Evolutionary conservation across 2,888 invertebrate species (phyloP).

Genomic region (Enchytraeus crypticus): DNA sequence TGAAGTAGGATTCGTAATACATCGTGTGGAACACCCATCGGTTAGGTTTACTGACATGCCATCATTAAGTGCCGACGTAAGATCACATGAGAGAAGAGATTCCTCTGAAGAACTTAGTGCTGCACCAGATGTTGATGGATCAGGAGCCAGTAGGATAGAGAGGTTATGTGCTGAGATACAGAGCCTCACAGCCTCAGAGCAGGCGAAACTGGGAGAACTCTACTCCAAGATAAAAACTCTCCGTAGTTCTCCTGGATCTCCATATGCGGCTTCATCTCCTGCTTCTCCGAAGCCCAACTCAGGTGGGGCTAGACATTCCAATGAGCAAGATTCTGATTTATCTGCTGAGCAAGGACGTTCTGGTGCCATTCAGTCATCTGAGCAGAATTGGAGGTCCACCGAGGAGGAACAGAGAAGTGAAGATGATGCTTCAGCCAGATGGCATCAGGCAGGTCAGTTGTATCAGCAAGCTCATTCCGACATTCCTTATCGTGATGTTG

Average conservation of each 20-base stretch:
- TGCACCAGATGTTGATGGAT: no score
- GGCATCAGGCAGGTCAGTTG: no score
- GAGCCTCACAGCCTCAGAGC: neutral
- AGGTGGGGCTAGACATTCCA: neutral
- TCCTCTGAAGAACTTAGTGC: neutral
- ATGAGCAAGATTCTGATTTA: no score
- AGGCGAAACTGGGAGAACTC: neutral
- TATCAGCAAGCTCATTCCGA: no score
- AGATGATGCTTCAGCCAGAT: neutral
- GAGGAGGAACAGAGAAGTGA: no score
- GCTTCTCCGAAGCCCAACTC: neutral
- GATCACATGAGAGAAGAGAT: neutral
- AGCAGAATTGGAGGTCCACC: no score
- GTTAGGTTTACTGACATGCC: no score
- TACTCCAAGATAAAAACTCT: neutral
- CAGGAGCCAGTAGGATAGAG: no score
- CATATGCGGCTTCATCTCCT: neutral
- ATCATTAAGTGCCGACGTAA: no score
- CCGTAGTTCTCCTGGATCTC: neutral
- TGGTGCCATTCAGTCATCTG: no score
- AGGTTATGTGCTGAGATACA: neutral
- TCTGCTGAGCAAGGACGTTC: no score
- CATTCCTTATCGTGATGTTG: constrained; percentile 1
- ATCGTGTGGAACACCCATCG: constrained; percentile 2
- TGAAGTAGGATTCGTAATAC: constrained; percentile 11